Base-by-base conservation (phyloP, 2,888 invertebrate species). In the Cheilosia vulpina region DNA sequence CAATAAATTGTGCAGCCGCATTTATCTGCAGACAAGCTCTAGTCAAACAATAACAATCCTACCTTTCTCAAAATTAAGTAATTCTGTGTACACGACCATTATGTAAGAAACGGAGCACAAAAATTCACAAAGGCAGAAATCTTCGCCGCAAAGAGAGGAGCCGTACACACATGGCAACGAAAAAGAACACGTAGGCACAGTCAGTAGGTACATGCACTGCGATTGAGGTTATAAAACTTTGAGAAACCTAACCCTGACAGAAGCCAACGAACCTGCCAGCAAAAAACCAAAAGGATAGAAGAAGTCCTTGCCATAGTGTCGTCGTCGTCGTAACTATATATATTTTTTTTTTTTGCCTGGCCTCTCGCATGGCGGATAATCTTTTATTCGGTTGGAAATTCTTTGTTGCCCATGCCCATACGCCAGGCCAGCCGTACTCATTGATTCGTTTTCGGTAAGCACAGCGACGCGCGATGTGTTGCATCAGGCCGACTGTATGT, bases 161-260 rank as follows among this genome's bases (percentile, higher is more conserved):
- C 11, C 11, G 34, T 11, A 3, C 11, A 11, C 11, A 34, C 9
- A 11, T 11, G 9, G 34, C 9, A 9, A 9, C 2, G 24, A 27
- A 31, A 34, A 34, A 3, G 1, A 53, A 7, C 17, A n/a, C 5
- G 11, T 19, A 13, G 7, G 4, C 21, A 38, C 4, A 6, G n/a
- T 15, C 6, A 13, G 34, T n/a, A n/a, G 6, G 15, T 15, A 24
- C 24, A 19, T n/a, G 24, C n/a, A 43, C 24, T 15, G 27, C 24
- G n/a, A 6, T n/a, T 15, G 43, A 69, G 45, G 68, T 68, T 55
- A 68, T 55, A 55, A 45, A 55, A 50, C 50, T 43, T 45, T 31
- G 47, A 34, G 38, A 47, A 47, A 58, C 47, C 58, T 71, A 71
- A 71, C 69, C 69, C 69, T 71, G 58, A 71, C 47, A 47, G 38